These are phyloP conservation scores for Labeo rohita DNA, from an alignment of 2,113 vertebrate genomes.

Conservation along the genomic window DNA sequence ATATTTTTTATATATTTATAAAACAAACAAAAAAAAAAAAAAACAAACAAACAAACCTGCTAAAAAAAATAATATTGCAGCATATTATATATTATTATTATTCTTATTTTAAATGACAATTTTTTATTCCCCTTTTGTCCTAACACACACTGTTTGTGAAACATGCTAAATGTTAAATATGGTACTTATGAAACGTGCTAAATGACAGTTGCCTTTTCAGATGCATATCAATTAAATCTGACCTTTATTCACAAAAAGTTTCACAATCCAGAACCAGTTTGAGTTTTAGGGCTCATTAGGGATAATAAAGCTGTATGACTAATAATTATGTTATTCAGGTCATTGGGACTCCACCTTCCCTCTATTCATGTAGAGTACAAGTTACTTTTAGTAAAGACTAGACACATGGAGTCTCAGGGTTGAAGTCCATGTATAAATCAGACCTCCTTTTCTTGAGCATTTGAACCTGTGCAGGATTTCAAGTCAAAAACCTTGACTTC, in stretches of 20 bases:
- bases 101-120: background rate
- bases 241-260: background rate
- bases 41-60: too few relatives aligned
- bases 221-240: background rate
- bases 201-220: background rate
- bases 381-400: background rate
- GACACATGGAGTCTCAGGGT: background rate
- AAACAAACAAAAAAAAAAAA: too few relatives aligned
- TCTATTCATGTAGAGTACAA: background rate
- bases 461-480: background rate
- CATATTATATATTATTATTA: too few relatives aligned
- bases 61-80: too few relatives aligned
- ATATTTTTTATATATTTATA: too few relatives aligned
- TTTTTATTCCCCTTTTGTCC: background rate
- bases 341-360: background rate
- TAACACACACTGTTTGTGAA: background rate
- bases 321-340: constrained; percentile 7
- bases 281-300: background rate
- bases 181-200: too few relatives aligned
- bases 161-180: background rate
- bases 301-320: background rate
- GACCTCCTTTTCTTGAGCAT: background rate
- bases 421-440: background rate
- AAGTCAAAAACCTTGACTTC: background rate
- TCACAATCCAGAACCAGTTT: background rate